phyloP scores from a whole-genome alignment of 2,113 vertebrate species.

The Bettongia penicillata region DNA sequence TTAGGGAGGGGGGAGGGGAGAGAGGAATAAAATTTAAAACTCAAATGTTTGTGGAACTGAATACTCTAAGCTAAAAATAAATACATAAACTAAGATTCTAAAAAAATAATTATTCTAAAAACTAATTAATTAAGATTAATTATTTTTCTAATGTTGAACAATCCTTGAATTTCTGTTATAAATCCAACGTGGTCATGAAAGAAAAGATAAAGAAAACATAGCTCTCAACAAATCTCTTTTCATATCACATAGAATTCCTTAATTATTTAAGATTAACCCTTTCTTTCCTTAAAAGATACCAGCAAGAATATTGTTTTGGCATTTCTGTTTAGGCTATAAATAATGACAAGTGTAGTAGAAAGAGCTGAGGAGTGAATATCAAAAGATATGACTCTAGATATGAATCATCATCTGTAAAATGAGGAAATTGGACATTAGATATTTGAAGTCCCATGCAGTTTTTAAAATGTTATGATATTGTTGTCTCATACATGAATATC shows the following conservation, averaged over 20 bases:
- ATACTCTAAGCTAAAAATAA: no score
- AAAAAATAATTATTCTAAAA: no score
- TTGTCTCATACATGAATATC: not conserved
- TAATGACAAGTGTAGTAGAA: not conserved
- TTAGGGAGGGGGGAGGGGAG: no score
- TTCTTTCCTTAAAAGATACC: not conserved
- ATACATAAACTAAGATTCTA: no score
- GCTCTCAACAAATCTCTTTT: no score
- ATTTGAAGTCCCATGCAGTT: not conserved
- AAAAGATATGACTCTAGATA: not conserved
- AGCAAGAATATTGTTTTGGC: not conserved
- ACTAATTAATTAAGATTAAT: no score
- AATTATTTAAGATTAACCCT: not conserved
- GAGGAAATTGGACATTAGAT: not conserved
- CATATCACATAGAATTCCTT: not conserved
- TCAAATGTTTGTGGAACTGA: no score
- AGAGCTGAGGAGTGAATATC: no score
- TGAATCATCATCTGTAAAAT: not conserved
- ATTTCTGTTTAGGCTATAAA: not conserved
- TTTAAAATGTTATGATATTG: not conserved
- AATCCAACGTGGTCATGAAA: no score
- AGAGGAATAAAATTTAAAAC: no score
- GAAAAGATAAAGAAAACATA: not conserved
- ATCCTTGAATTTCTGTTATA: no score
- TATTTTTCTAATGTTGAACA: no score